Conservation (phyloP, 1,140 invertebrate genomes). For the Carposina sasakii region DNA sequence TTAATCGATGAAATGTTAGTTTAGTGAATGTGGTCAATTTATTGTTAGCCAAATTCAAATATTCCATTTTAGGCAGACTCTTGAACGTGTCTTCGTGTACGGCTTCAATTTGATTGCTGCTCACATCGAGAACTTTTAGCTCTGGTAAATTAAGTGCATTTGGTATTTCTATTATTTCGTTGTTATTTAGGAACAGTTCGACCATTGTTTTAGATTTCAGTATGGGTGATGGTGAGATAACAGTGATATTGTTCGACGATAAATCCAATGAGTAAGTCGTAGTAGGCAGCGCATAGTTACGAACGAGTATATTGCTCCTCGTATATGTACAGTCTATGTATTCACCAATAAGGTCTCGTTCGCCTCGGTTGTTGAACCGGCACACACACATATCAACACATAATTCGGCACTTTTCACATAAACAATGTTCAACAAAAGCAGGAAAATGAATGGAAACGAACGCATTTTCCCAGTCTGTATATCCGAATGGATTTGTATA, state of each 20-base stretch:
- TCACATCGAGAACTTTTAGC: constrained; percentile 71
- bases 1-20: constrained; percentile 60
- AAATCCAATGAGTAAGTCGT: constrained; percentile 48
- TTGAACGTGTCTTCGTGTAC: constrained; percentile 64
- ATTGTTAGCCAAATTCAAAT: constrained; percentile 72
- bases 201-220: constrained; percentile 34
- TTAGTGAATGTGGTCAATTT: constrained; percentile 57
- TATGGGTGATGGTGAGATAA: constrained; percentile 28
- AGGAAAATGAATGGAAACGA: constrained; percentile 19
- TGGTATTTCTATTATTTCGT: constrained; percentile 58
- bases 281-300: constrained; percentile 34
- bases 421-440: constrained; percentile 23
- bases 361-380: constrained; percentile 28
- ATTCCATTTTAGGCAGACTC: constrained; percentile 59
- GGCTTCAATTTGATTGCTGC: constrained; percentile 62
- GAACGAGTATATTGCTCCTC: constrained; percentile 26
- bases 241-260: constrained; percentile 52
- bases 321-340: constrained; percentile 50
- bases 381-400: constrained; percentile 50
- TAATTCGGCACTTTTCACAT: constrained; percentile 27
- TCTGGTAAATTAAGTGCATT: constrained; percentile 49
- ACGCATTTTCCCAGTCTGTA: constrained; percentile 26
- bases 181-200: constrained; percentile 51
- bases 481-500: constrained; percentile 14
- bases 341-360: constrained; percentile 38